Conservation (phyloP, 2,888 invertebrate species). For the Stictocephala bisonia region DNA sequence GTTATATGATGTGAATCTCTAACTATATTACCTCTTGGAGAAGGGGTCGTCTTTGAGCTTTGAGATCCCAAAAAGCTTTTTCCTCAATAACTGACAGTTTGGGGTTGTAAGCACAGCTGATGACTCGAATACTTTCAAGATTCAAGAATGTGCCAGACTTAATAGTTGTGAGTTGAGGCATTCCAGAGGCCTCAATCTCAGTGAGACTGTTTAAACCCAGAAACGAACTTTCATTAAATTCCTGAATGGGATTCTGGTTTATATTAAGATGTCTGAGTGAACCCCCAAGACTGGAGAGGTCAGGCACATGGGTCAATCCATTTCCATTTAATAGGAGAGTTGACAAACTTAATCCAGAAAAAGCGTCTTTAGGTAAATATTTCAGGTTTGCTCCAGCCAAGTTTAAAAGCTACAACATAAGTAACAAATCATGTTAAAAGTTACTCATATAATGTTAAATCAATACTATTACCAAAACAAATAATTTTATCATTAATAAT, state of each 20-base stretch:
- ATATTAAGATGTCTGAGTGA: conserved; percentile 25
- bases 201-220: conserved; percentile 16
- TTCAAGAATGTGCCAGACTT: conserved; percentile 23
- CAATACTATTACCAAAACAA: too few species aligned
- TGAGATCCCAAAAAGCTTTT: conserved; percentile 30
- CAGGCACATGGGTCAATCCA: conserved; percentile 27
- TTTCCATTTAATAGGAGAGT: conserved; percentile 29
- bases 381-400: conserved; percentile 6
- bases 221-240: conserved; percentile 29
- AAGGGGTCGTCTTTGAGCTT: neutral
- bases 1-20: too few species aligned
- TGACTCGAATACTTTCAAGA: conserved; percentile 15
- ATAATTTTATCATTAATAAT: too few species aligned
- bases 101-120: conserved; percentile 41
- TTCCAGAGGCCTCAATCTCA: conserved; percentile 27
- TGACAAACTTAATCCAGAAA: neutral
- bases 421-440: too few species aligned
- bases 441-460: too few species aligned
- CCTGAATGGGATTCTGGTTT: conserved; percentile 37
- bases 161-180: conserved; percentile 17
- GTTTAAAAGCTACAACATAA: conserved; percentile 19
- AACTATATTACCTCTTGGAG: conserved; percentile 15
- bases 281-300: neutral
- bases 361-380: conserved; percentile 18
- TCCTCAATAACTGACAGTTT: conserved; percentile 17